Base-by-base conservation (phyloP, 2,888 invertebrate species). In the Dasysyrphus albostriatus region DNA sequence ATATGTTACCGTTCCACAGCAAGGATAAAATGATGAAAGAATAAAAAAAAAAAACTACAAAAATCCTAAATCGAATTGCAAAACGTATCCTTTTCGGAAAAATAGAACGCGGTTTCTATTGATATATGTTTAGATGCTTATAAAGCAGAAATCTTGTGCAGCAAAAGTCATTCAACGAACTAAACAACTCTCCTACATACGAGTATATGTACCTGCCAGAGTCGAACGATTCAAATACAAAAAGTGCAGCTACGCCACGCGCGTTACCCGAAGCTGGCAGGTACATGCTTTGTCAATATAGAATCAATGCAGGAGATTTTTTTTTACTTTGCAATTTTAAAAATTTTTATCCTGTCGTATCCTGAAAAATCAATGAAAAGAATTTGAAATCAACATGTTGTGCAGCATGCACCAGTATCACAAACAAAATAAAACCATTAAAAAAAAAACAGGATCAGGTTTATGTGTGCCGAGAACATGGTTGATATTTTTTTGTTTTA, bases 281-380 rank as follows among this genome's bases (percentile, higher is more conserved):
- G 51, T 72, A 56, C 34, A 47, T 73, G 73, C 51, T 81, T 73
- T 76, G 67, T 61, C 61, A 42, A 61, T 61, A 81, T 73, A 58
- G 42, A 75, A 78, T 78, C 82, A 83, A 75, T 79, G 70, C 74
- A 58, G 58, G 74, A 78, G 74, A 61, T 75, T 75, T 73, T 39
- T 39, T 39, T 39, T 39, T 12, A 51, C 56, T 51, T 72, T 58
- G 14, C 49, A 49, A 34, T 65, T 72, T 49, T 24, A 37, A 44
- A 32, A 19, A 47, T 47, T 47, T 2, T 65, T 76, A 59, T 74
- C 67, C 69, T 73, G 67, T 59, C 56, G n/a, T 61, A 19, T 69
- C 16, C 37, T n/a, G 47, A 47, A 54, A 75, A 75, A 75, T 54
- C 54, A 75, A 67, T 59, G 75, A 80, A 75, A 70, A 10, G 67